A percentile compares a stretch with the other conserved stretches of the same genome.
Conservation (phyloP, 1,140 invertebrate species). For the Cydia fagiglandana region DNA sequence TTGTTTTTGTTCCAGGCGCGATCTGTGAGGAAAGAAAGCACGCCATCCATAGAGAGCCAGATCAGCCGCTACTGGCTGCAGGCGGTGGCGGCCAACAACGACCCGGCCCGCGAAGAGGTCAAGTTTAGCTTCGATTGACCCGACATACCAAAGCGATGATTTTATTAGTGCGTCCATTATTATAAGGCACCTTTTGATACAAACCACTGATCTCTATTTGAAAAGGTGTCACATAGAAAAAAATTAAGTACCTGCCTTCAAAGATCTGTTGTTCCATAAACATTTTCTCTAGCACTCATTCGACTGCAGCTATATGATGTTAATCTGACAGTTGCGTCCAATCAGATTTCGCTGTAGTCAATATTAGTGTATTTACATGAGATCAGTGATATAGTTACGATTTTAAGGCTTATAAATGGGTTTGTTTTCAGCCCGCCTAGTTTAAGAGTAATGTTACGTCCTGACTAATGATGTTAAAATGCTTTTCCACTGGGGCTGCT, state of each 20-base stretch:
- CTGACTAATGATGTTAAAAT: neutral
- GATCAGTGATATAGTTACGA: neutral
- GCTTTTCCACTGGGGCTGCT: neutral
- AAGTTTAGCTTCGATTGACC: slow-evolving; percentile 70
- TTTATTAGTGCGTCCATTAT: slow-evolving; percentile 3
- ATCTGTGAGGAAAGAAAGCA: slow-evolving; percentile 84
- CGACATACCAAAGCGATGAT: slow-evolving; percentile 30
- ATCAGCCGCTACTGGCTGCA: slow-evolving; percentile 81
- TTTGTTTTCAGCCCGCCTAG: neutral
- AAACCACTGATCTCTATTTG: neutral
- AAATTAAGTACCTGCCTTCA: neutral
- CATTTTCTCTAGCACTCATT: neutral
- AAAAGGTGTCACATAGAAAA: neutral
- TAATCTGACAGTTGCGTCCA: neutral
- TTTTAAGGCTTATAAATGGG: neutral
- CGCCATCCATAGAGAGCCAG: slow-evolving; percentile 89
- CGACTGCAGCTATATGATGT: neutral
- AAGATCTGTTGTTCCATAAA: neutral
- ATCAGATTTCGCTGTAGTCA: neutral
- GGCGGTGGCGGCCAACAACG: slow-evolving; percentile 73
- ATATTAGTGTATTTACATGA: neutral
- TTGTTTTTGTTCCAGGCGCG: slow-evolving; percentile 40
- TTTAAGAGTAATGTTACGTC: neutral
- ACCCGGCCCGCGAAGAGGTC: slow-evolving; percentile 69
- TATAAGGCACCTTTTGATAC: neutral